Percentiles rank a stretch among this genome's conserved stretches.
phyloP scores from a whole-genome alignment of 1,140 invertebrate genomes.

The Zaprionus lachaisei region DNA sequence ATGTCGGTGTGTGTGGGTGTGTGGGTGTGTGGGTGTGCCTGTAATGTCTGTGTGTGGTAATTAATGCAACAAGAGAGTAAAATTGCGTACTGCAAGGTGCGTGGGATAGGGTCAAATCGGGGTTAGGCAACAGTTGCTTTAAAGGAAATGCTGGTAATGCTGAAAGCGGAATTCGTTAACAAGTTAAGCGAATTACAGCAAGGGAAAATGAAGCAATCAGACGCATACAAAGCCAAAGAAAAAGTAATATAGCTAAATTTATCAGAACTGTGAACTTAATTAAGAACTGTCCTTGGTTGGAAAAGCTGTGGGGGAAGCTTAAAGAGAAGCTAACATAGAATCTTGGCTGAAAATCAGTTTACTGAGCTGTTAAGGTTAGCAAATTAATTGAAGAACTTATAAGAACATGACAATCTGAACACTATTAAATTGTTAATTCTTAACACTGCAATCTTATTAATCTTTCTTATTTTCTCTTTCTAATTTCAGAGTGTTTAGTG shows the following conservation, averaged over 20 bases:
- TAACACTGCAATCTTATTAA: background rate
- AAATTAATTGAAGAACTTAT: background rate
- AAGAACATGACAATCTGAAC: background rate
- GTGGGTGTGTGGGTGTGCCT: background rate
- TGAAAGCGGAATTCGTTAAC: constrained; percentile 8
- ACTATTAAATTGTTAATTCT: background rate
- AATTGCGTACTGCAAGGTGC: constrained; percentile 29
- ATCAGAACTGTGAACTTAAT: background rate
- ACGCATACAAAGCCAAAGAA: background rate
- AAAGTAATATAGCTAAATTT: background rate
- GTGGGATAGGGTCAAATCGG: constrained; percentile 14
- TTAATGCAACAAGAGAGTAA: constrained; percentile 65
- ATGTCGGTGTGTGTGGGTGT: constrained; percentile 26
- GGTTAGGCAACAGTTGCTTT: constrained; percentile 5
- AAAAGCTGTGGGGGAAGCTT: background rate
- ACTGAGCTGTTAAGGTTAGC: background rate
- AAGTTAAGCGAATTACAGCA: constrained; percentile 11
- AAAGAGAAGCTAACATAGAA: background rate
- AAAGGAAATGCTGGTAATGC: constrained; percentile 1
- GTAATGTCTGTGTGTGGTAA: constrained; percentile 52
- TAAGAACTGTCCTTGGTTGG: background rate
- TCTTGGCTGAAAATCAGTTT: background rate
- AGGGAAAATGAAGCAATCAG: background rate
- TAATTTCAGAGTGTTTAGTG: background rate
- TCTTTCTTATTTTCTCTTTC: background rate